Evolutionary conservation across 2,888 invertebrate species (phyloP), one percentile per base, ranked within the genome.

Genomic region (Ischnura elegans): DNA sequence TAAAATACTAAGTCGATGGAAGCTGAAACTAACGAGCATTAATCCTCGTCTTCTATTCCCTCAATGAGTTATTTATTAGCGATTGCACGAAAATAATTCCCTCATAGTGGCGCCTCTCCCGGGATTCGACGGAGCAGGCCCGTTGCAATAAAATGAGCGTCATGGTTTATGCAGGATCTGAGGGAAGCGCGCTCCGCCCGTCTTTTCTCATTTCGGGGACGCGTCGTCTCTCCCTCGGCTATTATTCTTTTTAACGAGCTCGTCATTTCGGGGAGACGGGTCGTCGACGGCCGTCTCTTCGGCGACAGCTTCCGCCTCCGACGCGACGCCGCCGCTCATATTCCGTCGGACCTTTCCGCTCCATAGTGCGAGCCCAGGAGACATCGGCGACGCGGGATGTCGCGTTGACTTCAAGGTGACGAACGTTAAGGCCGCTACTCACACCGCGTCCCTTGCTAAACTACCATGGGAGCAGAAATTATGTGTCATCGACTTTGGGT

Each of bases 221-320:
- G n/a, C 21, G 3, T 13, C 43, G 13, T 46, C 46, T 21, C 86
- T 21, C 21, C 13, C 76, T 36, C 36, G 76, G 76, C 36, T n/a
- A 86, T 86, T 86, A 86, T 86, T 86, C n/a, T n/a, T 86, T 86
- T 86, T 86, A 86, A 86, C 46, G 86, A 86, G 86, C 86, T 86
- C 43, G 8, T 46, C n/a, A n/a, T 42, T 76, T 13, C 29, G 29
- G 36, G 86, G 45, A n/a, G 86, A 19, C 43, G 43, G 13, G 2
- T 19, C 86, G 86, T 43, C 25, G 86, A 29, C 76, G 36, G 36
- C n/a, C 36, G 36, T 36, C 76, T 13, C 36, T 36, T 76, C 76
- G 36, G 36, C 76, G 3, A 36, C 36, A 6, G 25, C 76, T 76
- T 76, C 76, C 76, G 29, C 66, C 66, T 29, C 29, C 29, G 66